phyloP scores from a whole-genome alignment of 2,888 invertebrate genomes.

The Stegana nigrithorax region DNA sequence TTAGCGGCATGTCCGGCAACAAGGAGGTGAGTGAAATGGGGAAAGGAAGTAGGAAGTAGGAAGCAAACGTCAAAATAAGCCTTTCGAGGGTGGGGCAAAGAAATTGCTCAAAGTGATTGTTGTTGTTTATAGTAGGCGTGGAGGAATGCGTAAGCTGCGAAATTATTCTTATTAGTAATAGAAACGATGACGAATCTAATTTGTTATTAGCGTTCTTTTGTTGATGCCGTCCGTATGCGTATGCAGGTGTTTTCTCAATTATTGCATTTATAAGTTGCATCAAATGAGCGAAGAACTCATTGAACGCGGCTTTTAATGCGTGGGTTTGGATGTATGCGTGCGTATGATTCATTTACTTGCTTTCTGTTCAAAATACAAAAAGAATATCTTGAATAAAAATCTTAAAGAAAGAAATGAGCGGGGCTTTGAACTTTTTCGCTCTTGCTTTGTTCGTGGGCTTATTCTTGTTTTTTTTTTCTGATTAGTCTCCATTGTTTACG shows the following conservation, averaged over 20 bases:
- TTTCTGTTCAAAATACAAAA: constrained; percentile 35
- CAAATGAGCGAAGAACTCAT: constrained; percentile 38
- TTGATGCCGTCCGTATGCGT: constrained; percentile 17
- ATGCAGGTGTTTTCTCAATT: constrained; percentile 23
- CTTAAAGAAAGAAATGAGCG: constrained; percentile 15
- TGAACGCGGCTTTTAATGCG: constrained; percentile 44
- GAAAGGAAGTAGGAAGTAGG: background rate
- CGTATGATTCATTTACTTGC: constrained; percentile 41
- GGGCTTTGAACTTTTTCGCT: constrained; percentile 28
- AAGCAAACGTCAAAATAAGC: background rate
- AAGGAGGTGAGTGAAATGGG: constrained; percentile 80
- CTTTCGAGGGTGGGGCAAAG: background rate
- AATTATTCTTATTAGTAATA: background rate
- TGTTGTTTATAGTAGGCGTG: background rate
- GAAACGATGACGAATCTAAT: no score
- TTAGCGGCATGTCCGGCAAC: constrained; percentile 93
- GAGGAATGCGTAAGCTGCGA: background rate
- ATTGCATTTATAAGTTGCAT: background rate
- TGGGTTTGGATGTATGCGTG: constrained; percentile 17
- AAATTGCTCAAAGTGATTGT: background rate
- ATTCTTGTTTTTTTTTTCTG: background rate
- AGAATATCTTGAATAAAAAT: no score
- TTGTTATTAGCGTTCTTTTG: no score
- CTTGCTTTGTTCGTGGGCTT: background rate
- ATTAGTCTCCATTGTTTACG: no score